Base-by-base conservation (phyloP, 1,140 invertebrate species). In the Tetramorium alpestre region DNA sequence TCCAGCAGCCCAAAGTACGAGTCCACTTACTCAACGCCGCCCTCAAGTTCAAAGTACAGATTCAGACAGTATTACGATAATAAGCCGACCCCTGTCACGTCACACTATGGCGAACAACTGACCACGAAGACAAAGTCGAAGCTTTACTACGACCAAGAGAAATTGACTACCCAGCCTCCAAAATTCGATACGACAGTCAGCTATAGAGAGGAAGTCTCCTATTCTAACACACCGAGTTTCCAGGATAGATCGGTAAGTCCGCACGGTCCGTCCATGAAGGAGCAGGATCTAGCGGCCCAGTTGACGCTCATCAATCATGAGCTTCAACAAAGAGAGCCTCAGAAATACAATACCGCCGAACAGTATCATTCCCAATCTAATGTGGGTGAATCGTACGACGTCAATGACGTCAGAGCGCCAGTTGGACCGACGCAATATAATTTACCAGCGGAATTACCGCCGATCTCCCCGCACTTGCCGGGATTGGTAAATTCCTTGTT, bases 401-500 rank as follows among this genome's bases (percentile, higher is more conserved):
- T 28, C 3, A 91, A 91, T 60, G 90, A 58, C 69, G 58, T 94
- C 89, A 87, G 94, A 92, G 51, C 88, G 91, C 77, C 78, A 38
- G 81, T 93, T 44, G 93, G 91, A n/a, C 92, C 94, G 0, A 91
- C 93, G 0, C 94, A 94, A 49, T 95, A 94, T 18, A 95, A 88
- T 82, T 87, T 95, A 47, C 94, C 95, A 2, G 91, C 94, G n/a
- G 93, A 95, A 88, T 90, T 96, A 22, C 96, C 96, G 0, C 93
- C 95, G 0, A 95, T 96, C 70, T 96, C 96, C 16, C 95, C 96
- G 0, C 95, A 96, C 77, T 92, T 97, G 47, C 96, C 96, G 11
- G 96, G 96, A 1, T 90, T 97, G 28, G 96, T 97, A 0, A 97
- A 97, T 90, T 96, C 96, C 13, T 92, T 97, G 25, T 93, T 96